Percentiles rank a stretch among this genome's conserved stretches.
phyloP scores from a whole-genome alignment of 1,140 invertebrate species.

The Pararge aegeria region DNA sequence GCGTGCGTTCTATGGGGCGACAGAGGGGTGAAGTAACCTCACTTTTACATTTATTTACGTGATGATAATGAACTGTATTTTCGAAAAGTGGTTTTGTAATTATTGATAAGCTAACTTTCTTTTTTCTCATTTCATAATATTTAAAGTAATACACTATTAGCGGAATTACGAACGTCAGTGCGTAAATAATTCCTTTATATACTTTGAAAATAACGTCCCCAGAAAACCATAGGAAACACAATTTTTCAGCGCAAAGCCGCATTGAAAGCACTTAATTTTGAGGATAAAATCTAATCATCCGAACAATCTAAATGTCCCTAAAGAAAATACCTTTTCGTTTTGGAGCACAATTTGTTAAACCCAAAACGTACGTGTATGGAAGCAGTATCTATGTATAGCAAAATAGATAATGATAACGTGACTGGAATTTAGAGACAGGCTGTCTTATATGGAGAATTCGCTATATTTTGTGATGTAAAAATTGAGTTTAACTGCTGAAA shows the following conservation, averaged over 20 bases:
- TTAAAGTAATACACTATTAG: too few relatives aligned
- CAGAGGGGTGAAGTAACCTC: too few relatives aligned
- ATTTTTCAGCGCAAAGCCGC: conserved; percentile 1
- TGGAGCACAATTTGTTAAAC: conserved; percentile 7
- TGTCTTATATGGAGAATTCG: neutral
- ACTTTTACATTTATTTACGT: too few relatives aligned
- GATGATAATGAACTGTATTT: too few relatives aligned
- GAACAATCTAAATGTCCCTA: conserved; percentile 12
- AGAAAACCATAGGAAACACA: neutral
- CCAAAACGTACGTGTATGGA: conserved; percentile 1
- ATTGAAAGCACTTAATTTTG: conserved; percentile 11
- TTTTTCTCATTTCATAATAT: too few relatives aligned
- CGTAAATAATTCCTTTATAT: neutral
- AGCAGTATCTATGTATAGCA: neutral
- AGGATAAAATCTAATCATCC: conserved; percentile 5
- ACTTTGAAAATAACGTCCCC: neutral
- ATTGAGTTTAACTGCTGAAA: neutral
- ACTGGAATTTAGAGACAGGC: neutral
- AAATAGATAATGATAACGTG: conserved; percentile 8
- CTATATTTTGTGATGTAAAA: neutral
- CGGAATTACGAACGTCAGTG: too few relatives aligned
- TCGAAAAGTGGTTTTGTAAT: too few relatives aligned
- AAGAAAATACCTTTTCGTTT: conserved; percentile 12
- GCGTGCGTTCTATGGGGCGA: too few relatives aligned
- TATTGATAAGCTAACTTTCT: too few relatives aligned